Evolutionary conservation across 1,140 invertebrate species (phyloP), one percentile per base, ranked within the genome.

Genomic region (Drosophila ohnishii): DNA sequence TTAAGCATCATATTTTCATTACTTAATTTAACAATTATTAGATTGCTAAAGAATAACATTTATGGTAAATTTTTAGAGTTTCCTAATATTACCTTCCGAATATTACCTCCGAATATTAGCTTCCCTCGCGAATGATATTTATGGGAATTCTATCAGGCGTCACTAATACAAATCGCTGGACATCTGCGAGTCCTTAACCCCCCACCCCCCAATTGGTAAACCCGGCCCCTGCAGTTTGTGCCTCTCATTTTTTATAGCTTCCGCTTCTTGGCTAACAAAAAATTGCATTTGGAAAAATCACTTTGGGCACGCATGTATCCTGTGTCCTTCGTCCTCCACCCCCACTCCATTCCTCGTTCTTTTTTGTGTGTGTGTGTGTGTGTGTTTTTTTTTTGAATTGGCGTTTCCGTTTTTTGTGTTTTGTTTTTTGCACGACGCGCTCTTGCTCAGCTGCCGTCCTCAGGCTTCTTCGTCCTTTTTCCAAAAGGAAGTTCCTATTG

Each of bases 381-480:
- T 35, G 34, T 10, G 34, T 4, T 35, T 48, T 45, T 40, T 50
- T 34, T 37, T 47, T 34, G 11, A 67, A 47, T 58, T 22, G 34
- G 10, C 37, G 32, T 39, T 30, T 58, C 57, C 45, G 57, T 51
- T 60, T 22, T 78, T 65, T 82, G 19, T 55, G 51, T 72, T 85
- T 85, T 85, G 78, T 85, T 87, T 87, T 85, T 85, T 62, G 82
- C 82, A 87, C 82, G 82, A 78, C 44, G 62, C 62, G 51, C 44
- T 44, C 39, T 44, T 13, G 16, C 39, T 16, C 30, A 48, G 47
- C 51, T 48, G 37, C 37, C 65, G 28, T 35, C 25, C 25, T 28
- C 25, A 28, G 67, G 57, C 66, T 70, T 56, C 25, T 14, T 35
- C 47, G 11, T 55, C 22, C n/a, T 10, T 19, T 50, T 13, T 22